These are phyloP conservation scores for Ameiurus melas DNA, from an alignment of 2,113 vertebrate genomes.

Conservation along the genomic window DNA sequence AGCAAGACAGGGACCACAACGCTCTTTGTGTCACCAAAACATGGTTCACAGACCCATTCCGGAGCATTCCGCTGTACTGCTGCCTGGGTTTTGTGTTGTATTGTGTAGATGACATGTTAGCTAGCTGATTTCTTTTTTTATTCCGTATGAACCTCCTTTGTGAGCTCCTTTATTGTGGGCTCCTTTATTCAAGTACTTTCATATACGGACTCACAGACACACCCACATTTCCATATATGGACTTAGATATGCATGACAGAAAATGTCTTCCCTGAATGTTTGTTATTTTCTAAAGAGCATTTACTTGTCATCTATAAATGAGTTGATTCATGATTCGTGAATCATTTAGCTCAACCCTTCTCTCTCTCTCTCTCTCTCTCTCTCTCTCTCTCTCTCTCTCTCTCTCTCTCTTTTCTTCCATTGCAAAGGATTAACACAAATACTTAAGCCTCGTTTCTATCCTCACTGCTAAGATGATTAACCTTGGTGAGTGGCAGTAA, in stretches of 20 bases:
- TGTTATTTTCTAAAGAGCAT: not conserved
- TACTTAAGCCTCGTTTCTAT: constrained; percentile 19
- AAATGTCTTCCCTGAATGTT: not conserved
- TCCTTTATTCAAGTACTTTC: too few species aligned
- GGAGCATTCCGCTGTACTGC: too few species aligned
- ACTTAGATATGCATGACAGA: not conserved
- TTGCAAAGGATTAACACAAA: constrained; percentile 26
- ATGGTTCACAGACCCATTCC: too few species aligned
- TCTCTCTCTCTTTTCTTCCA: not conserved
- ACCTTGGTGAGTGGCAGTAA: constrained; percentile 30
- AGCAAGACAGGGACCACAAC: too few species aligned
- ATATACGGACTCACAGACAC: not conserved
- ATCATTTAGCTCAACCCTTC: not conserved
- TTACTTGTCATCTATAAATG: not conserved
- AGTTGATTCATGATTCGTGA: not conserved
- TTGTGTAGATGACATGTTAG: too few species aligned
- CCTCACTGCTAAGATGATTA: constrained; percentile 38
- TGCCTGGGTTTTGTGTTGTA: too few species aligned
- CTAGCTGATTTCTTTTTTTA: too few species aligned
- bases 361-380: not conserved
- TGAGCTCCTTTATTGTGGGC: too few species aligned
- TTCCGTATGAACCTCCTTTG: not conserved
- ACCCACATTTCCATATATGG: too few species aligned
- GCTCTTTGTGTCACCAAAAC: too few species aligned
- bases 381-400: not conserved